Conservation (phyloP, 2,113 vertebrate genomes). For the Thamnophis sirtalis region DNA sequence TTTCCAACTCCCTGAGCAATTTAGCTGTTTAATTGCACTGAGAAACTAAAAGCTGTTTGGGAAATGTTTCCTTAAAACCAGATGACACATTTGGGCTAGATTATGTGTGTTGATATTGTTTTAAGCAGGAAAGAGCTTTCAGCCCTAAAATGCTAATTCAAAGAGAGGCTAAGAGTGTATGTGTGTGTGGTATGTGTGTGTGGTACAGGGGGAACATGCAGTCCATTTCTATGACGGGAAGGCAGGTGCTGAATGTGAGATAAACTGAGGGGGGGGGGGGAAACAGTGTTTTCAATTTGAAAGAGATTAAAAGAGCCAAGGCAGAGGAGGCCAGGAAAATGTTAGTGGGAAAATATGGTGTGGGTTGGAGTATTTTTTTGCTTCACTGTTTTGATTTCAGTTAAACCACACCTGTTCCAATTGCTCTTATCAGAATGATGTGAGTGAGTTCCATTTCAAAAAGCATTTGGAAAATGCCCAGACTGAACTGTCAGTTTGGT, state of each 20-base stretch:
- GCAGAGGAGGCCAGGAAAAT: not conserved
- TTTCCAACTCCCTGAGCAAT: constrained; percentile 36
- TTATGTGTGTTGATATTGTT: constrained; percentile 26
- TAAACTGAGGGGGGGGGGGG: constrained; percentile 47
- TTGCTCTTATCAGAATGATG: not conserved
- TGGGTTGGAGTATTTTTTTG: fast-evolving
- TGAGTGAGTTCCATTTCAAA: not conserved
- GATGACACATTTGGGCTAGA: constrained; percentile 66
- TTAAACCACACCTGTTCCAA: not conserved
- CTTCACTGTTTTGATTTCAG: not conserved
- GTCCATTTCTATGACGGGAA: not conserved
- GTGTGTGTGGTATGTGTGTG: not conserved
- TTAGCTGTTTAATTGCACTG: constrained; percentile 15
- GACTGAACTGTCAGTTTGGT: not conserved
- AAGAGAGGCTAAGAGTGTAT: not conserved
- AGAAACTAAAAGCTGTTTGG: constrained; percentile 32
- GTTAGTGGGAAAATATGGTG: not conserved
- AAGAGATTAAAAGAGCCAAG: not conserved
- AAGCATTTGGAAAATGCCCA: not conserved
- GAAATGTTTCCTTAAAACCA: constrained; percentile 60
- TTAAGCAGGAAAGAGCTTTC: constrained; percentile 48
- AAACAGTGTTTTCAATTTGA: constrained; percentile 29
- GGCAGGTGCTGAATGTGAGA: constrained; percentile 64
- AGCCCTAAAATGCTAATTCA: constrained; percentile 36
- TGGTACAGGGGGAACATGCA: not conserved